Conservation (phyloP, 1,140 invertebrate species). For the Apocrypta bakeri region DNA sequence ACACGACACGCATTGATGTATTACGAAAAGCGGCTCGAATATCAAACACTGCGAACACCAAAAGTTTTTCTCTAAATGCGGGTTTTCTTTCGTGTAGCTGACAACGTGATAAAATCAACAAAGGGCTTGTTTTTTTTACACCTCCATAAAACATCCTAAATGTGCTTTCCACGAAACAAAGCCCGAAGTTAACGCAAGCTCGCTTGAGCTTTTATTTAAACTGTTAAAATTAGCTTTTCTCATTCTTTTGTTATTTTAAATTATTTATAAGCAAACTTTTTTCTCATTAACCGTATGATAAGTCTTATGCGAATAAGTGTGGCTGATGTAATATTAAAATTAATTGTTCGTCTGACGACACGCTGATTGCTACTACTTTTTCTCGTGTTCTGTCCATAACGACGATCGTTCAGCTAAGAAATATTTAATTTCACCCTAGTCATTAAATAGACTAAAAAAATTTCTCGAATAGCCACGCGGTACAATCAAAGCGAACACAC, state of each 20-base stretch:
- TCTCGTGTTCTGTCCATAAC: neutral
- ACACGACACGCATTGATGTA: too few species aligned
- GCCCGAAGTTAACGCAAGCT: neutral
- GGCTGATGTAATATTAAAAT: neutral
- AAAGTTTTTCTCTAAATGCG: too few species aligned
- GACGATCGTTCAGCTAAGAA: neutral
- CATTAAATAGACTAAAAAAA: too few species aligned
- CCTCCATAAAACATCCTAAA: constrained; percentile 2
- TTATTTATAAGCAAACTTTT: neutral
- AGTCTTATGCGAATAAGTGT: neutral
- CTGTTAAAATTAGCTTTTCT: neutral
- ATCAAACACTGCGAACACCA: too few species aligned
- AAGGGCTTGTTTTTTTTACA: neutral
- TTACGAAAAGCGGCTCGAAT: too few species aligned
- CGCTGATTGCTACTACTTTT: neutral
- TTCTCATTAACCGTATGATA: neutral
- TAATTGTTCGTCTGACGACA: neutral
- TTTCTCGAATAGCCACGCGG: too few species aligned
- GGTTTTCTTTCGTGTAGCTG: neutral
- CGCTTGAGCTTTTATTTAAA: neutral
- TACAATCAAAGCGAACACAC: too few species aligned
- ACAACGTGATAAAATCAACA: neutral
- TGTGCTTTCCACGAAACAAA: neutral
- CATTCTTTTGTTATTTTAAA: neutral
- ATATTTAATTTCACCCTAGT: neutral